Percentiles rank a stretch among this genome's conserved stretches.
Conservation (phyloP, 2,888 invertebrate genomes). For the Spodoptera littoralis region DNA sequence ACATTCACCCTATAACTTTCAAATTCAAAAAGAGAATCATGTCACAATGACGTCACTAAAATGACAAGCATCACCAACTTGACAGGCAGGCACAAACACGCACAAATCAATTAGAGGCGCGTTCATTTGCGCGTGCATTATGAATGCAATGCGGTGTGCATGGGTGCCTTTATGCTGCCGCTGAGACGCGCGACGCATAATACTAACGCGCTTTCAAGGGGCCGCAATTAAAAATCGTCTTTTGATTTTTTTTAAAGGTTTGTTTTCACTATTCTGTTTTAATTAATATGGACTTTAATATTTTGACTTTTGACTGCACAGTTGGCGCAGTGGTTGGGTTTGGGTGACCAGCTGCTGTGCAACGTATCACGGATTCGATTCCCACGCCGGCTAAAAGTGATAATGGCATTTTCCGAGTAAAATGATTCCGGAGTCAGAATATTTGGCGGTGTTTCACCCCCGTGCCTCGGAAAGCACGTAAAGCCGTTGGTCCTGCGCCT, state of each 20-base stretch:
- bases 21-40: slow-evolving; percentile 6
- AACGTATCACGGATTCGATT: too few relatives aligned
- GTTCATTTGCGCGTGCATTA: slow-evolving; percentile 52
- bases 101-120: slow-evolving; percentile 59
- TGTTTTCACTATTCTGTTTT: slow-evolving; percentile 25
- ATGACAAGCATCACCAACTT: slow-evolving; percentile 41
- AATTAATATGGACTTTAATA: background rate
- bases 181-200: slow-evolving; percentile 53
- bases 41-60: slow-evolving; percentile 27
- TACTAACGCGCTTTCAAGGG: slow-evolving; percentile 27
- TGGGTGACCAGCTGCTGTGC: too few relatives aligned
- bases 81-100: slow-evolving; percentile 33
- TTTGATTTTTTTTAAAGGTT: slow-evolving; percentile 9
- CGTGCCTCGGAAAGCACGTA: too few relatives aligned
- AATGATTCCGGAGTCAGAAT: too few relatives aligned
- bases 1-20: slow-evolving; percentile 9
- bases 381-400: too few relatives aligned
- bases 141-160: slow-evolving; percentile 46
- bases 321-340: too few relatives aligned
- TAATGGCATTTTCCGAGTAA: too few relatives aligned
- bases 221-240: slow-evolving; percentile 48
- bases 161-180: slow-evolving; percentile 47
- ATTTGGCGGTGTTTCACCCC: too few relatives aligned
- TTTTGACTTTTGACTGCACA: too few relatives aligned
- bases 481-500: too few relatives aligned